Conservation (phyloP, 2,113 vertebrate genomes). For the Coptodon bakossiorum region DNA sequence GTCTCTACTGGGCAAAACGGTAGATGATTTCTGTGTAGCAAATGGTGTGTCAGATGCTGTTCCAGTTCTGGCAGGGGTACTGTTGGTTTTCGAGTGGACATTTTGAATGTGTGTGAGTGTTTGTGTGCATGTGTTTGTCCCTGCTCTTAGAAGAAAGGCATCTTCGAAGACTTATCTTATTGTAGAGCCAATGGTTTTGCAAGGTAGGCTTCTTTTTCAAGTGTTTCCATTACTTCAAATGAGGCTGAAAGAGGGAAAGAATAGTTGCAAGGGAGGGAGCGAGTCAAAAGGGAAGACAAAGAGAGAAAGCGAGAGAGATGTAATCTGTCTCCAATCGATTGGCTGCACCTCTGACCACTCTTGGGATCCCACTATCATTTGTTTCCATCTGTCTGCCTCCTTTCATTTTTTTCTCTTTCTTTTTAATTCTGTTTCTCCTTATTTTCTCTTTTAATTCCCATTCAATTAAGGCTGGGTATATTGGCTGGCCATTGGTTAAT, state of each 20-base stretch:
- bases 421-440: constrained; percentile 29
- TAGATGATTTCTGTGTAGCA: not conserved
- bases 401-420: constrained; percentile 24
- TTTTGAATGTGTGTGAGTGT: not conserved
- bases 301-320: constrained; percentile 29
- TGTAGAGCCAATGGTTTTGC: not conserved
- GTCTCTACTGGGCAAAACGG: not conserved
- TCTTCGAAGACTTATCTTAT: not conserved
- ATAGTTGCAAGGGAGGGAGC: not conserved
- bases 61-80: not conserved
- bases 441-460: constrained; percentile 57
- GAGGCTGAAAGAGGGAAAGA: not conserved
- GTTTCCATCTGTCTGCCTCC: constrained; percentile 64
- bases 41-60: not conserved
- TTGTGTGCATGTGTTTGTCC: not conserved
- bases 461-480: constrained; percentile 64
- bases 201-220: constrained; percentile 8
- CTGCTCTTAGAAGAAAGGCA: not conserved
- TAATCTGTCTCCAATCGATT: constrained; percentile 72
- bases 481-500: constrained; percentile 62
- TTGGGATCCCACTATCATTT: constrained; percentile 65
- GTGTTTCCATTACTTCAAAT: constrained; percentile 60
- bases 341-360: constrained; percentile 64
- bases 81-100: not conserved
- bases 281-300: constrained; percentile 10